Evolutionary conservation across 2,113 vertebrate species (phyloP), one percentile per base, ranked within the genome.

Genomic region (Cyanistes caeruleus): DNA sequence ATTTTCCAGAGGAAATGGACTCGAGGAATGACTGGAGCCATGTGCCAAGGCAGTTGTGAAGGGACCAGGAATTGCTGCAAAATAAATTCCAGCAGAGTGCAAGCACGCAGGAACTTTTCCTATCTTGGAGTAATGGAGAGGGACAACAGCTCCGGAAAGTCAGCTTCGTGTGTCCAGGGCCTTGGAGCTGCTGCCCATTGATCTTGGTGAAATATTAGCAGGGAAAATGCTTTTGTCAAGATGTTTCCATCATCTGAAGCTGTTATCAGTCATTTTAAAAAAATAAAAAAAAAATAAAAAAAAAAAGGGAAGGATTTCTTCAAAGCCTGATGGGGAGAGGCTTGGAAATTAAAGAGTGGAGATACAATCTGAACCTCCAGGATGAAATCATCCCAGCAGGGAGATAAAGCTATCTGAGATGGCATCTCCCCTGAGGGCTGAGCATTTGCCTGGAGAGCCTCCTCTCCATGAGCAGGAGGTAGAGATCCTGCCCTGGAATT

Each of bases 371-470:
- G 87, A 93, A 93, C 72, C 78, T 96, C 5, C 55, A 90, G 95
- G n/a, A 96, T 94, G 95, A 95, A 96, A 96, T 96, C 96, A 93
- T 97, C 93, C n/a, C 83, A 90, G 92, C 76, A 91, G 85, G 75
- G 13, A 93, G 96, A 93, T 96, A 93, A 94, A 84, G 23, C 10
- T 80, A 94, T 88, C 79, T 25, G 75, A 73, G 88, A 93, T 33
- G 87, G 5, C 56, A 94, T 96, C 90, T 95, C 44, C 92, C 96
- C 92, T 37, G 0, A 80, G 90, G 95, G 93, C 75, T 92, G 92
- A 94, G 95, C 95, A 95, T 96, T 96, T 80, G 48, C 93, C 80
- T 94, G 41, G 21, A 91, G 89, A 94, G 85, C 35, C 79, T 91
- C 77, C 76, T 70, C 55, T 49, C 65, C 63, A 30, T 11, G 75